Evolutionary conservation across 1,140 invertebrate species (phyloP), one percentile per base, ranked within the genome.

Genomic region (Brachionus asplanchnoidis): DNA sequence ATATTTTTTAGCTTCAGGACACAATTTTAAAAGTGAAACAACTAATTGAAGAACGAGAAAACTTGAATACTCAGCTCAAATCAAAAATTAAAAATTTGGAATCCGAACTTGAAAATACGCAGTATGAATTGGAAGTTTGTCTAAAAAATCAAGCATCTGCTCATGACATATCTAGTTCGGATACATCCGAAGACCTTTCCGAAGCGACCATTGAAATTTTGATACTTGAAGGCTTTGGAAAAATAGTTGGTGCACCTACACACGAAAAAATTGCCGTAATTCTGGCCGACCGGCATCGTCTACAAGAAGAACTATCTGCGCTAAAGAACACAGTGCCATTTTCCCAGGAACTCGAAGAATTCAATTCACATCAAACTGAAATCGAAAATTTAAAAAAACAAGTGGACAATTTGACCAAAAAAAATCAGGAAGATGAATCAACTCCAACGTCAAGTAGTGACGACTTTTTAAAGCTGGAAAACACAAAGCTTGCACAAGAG

Each of bases 241-340:
- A 82, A 11, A 82, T 82, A 42, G 79, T 82, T 40, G 50, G 36
- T 14, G 79, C 79, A 26, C 79, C 79, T 9, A 65, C 17, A 20
- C 79, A 82, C 20, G 79, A 82, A 82, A 82, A 82, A 68, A 82
- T 82, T 9, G 79, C 79, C 17, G 65, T 68, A 6, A 82, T 82
- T 17, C 32, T 82, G 7, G 79, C 79, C 17, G 79, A 82, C 23
- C 79, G 79, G 14, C 20, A 23, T 11, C 20, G 53, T 23, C 26
- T 82, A 11, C 36, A 36, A 17, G 79, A 60, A 12, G 79, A 82
- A 68, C 11, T 82, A 36, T 20, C 20, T 2, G 42, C 20, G n/a
- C 12, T 65, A 5, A 44, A 82, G 26, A 82, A 40, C 23, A 65
- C 20, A 23, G 79, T 44, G 4, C 53, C 53, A 44, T 68, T 65